Conservation (phyloP, 2,888 invertebrate genomes). For the Buathra laborator region DNA sequence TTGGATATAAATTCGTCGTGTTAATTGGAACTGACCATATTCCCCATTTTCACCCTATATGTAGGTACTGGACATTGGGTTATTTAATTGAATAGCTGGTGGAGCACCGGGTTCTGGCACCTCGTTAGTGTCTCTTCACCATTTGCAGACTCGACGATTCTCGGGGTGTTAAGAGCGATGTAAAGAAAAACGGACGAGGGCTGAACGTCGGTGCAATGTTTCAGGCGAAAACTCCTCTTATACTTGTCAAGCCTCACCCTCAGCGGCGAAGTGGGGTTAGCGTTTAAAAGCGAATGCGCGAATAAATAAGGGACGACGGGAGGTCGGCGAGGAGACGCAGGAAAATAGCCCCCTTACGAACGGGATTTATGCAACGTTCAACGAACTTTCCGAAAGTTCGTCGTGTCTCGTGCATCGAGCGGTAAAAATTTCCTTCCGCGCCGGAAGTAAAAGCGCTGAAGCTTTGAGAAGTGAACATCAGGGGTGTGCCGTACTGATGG, state of each 20-base stretch:
- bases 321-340: not conserved
- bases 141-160: conserved; percentile 54
- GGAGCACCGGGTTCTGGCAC: conserved; percentile 23
- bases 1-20: too few species aligned
- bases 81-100: conserved; percentile 56
- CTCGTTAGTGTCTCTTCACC: conserved; percentile 63
- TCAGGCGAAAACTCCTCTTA: not conserved
- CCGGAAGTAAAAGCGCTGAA: not conserved
- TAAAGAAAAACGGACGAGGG: conserved; percentile 32
- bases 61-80: conserved; percentile 18
- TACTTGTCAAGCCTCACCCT: conserved; percentile 5
- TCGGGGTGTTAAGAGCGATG: conserved; percentile 15
- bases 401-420: not conserved
- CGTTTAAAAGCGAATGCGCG: conserved; percentile 16
- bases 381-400: not conserved
- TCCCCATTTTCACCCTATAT: not conserved
- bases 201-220: conserved; percentile 26
- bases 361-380: conserved; percentile 17
- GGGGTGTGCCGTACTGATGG: not conserved
- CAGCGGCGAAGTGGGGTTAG: not conserved
- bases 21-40: too few species aligned
- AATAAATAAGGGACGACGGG: conserved; percentile 16
- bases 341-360: not conserved
- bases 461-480: not conserved
- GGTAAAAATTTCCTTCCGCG: not conserved